Percentiles rank a stretch among this genome's conserved stretches.
Evolutionary conservation across 2,888 invertebrate species (phyloP).

Genomic region (Automeris io): DNA sequence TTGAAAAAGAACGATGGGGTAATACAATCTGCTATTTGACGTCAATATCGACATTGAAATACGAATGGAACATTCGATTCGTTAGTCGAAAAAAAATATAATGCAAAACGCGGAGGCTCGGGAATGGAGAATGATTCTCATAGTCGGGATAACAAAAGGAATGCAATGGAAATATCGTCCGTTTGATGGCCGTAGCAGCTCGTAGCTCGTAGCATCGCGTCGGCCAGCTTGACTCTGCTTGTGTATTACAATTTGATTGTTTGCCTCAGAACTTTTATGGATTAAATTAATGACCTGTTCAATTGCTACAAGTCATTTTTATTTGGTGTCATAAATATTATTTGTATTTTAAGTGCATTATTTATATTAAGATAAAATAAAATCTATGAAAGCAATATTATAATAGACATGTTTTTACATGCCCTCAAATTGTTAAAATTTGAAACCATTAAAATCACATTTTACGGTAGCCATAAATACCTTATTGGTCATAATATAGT

Average conservation of each 20-base stretch:
- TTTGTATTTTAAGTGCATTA: no score
- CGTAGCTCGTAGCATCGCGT: constrained; percentile 31
- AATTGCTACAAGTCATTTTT: not conserved
- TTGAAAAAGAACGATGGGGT: constrained; percentile 13
- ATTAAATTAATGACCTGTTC: constrained; percentile 23
- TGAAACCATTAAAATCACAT: no score
- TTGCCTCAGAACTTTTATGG: constrained; percentile 40
- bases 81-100: constrained; percentile 65
- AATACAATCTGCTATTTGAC: constrained; percentile 26
- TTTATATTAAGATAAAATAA: no score
- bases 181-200: constrained; percentile 48
- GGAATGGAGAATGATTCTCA: constrained; percentile 60
- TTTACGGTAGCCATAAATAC: no score
- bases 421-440: no score
- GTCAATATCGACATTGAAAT: constrained; percentile 46
- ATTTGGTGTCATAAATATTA: not conserved
- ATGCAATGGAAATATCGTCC: constrained; percentile 54
- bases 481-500: no score
- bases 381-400: no score
- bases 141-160: constrained; percentile 63
- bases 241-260: constrained; percentile 55
- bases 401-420: no score
- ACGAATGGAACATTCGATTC: constrained; percentile 64
- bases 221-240: constrained; percentile 29
- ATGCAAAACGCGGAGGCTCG: constrained; percentile 59